These are phyloP conservation scores for Cephalopterus ornatus DNA, from an alignment of 2,113 vertebrate species.

Conservation along the genomic window DNA sequence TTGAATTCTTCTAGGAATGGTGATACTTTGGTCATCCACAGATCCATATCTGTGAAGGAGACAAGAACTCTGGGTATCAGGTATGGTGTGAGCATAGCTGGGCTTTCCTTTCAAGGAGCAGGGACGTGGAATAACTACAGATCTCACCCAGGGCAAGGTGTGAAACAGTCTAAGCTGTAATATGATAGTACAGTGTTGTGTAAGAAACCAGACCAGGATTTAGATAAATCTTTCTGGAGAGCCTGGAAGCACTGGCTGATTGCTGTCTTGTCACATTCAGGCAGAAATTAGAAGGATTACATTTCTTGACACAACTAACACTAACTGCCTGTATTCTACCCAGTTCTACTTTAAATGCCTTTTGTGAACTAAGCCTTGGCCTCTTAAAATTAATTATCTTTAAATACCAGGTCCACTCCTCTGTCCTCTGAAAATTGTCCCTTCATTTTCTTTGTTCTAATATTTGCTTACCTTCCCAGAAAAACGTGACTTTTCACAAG, in stretches of 20 bases:
- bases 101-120: not conserved
- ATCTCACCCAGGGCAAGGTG: not conserved
- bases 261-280: not conserved
- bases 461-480: slow-evolving; percentile 54
- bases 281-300: not conserved
- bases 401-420: slow-evolving; percentile 25
- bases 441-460: slow-evolving; percentile 49
- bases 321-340: not conserved
- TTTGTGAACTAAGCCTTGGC: not conserved
- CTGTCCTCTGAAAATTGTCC: not conserved
- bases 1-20: not conserved
- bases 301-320: not conserved
- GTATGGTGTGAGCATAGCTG: not conserved
- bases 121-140: not conserved
- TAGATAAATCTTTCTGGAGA: not conserved
- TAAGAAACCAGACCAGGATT: not conserved
- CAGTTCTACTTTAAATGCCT: not conserved
- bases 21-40: not conserved
- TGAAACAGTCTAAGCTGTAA: not conserved
- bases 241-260: not conserved
- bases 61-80: not conserved
- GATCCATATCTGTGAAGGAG: not conserved
- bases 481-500: not conserved
- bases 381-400: slow-evolving; percentile 47
- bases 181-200: rapidly evolving